Conservation (phyloP, 1,140 invertebrate species). For the Geopemphigus sp. region DNA sequence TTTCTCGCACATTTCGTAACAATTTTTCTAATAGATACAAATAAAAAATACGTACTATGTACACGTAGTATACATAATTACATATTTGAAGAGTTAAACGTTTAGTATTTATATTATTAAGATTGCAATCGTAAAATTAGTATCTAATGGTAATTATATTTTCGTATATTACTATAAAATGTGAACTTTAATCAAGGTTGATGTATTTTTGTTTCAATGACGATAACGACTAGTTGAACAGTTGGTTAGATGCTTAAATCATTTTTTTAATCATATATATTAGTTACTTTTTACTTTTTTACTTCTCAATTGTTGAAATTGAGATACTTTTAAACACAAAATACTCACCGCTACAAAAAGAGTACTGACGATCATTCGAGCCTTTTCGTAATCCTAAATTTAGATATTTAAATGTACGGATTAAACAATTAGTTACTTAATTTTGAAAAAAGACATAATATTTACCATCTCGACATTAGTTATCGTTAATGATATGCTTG, state of each 20-base stretch:
- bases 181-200: neutral
- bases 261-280: too few relatives aligned
- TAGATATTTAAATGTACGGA: neutral
- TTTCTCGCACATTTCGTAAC: too few relatives aligned
- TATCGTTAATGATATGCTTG: neutral
- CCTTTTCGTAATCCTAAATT: slow-evolving; percentile 38
- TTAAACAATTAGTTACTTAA: neutral
- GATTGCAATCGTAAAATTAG: too few relatives aligned
- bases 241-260: too few relatives aligned
- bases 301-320: neutral
- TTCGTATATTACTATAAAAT: too few relatives aligned
- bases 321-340: slow-evolving; percentile 1
- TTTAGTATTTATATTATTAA: too few relatives aligned
- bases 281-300: too few relatives aligned
- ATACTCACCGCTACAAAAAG: slow-evolving; percentile 30
- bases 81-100: too few relatives aligned
- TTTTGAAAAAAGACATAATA: neutral
- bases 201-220: neutral
- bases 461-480: slow-evolving; percentile 34
- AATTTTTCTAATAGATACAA: too few relatives aligned
- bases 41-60: too few relatives aligned
- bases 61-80: too few relatives aligned
- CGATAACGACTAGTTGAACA: neutral
- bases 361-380: slow-evolving; percentile 40
- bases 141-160: too few relatives aligned